Conservation (phyloP, 1,140 invertebrate species). For the Bicyclus anynana region DNA sequence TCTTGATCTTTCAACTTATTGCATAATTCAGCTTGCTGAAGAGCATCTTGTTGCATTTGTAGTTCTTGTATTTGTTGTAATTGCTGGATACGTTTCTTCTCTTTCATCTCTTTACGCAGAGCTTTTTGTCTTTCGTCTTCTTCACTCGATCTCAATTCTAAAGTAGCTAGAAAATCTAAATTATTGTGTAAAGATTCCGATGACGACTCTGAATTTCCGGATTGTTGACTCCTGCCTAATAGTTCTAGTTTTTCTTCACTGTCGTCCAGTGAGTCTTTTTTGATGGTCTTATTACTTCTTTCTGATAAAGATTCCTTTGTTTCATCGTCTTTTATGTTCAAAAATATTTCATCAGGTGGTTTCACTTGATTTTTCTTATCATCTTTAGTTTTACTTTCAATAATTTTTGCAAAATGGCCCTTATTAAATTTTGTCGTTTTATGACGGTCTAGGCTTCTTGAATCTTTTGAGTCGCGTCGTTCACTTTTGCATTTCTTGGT, state of each 20-base stretch:
- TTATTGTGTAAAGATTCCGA: constrained; percentile 68
- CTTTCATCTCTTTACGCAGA: constrained; percentile 77
- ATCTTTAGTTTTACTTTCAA: constrained; percentile 78
- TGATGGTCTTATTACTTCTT: constrained; percentile 38
- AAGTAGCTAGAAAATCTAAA: constrained; percentile 81
- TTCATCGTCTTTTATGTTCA: constrained; percentile 49
- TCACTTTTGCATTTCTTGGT: constrained; percentile 84
- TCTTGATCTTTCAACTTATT: constrained; percentile 63
- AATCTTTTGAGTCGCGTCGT: constrained; percentile 86
- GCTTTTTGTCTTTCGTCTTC: constrained; percentile 78
- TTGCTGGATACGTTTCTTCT: constrained; percentile 75
- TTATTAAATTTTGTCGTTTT: constrained; percentile 75
- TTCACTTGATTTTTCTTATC: constrained; percentile 76
- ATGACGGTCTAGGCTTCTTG: constrained; percentile 65
- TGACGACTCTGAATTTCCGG: constrained; percentile 28
- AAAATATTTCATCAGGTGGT: constrained; percentile 59
- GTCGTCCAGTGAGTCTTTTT: constrained; percentile 39
- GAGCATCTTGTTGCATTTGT: constrained; percentile 67
- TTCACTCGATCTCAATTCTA: constrained; percentile 79
- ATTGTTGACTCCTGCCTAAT: not conserved
- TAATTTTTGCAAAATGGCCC: constrained; percentile 72
- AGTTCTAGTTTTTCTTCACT: constrained; percentile 35
- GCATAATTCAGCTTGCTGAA: constrained; percentile 56
- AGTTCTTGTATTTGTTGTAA: constrained; percentile 76
- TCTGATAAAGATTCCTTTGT: constrained; percentile 40